Evolutionary conservation across 2,888 invertebrate species (phyloP).

Genomic region (Labia minor): DNA sequence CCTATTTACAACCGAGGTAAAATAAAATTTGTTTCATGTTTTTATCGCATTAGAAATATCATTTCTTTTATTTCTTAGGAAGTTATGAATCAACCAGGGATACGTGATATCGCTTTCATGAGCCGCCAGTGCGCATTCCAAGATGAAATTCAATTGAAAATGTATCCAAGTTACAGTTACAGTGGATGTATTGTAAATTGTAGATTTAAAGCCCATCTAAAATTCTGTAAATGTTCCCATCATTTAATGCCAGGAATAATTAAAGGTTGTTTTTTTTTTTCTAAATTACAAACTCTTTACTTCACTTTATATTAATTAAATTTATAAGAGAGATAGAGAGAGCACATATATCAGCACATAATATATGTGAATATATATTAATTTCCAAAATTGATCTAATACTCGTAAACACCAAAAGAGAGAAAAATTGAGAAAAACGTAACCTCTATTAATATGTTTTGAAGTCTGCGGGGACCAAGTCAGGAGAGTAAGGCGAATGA

Average conservation of each 20-base stretch:
- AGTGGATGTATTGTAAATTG: not conserved
- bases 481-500: no score
- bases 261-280: no score
- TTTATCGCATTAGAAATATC: not conserved
- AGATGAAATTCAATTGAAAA: not conserved
- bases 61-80: not conserved
- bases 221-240: not conserved
- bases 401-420: no score
- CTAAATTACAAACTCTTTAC: no score
- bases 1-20: not conserved
- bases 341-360: no score
- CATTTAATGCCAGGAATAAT: not conserved
- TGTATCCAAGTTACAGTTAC: not conserved
- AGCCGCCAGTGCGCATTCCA: not conserved
- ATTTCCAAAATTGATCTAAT: no score
- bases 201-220: not conserved
- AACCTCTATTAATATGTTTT: no score
- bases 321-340: no score
- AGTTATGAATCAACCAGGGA: not conserved
- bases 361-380: no score
- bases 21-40: not conserved
- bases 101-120: not conserved
- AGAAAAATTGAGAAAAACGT: no score
- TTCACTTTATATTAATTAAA: no score
- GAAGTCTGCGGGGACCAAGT: no score